Evolutionary conservation across 2,113 vertebrate genomes (phyloP), one percentile per base, ranked within the genome.

Genomic region (Propithecus coquereli): DNA sequence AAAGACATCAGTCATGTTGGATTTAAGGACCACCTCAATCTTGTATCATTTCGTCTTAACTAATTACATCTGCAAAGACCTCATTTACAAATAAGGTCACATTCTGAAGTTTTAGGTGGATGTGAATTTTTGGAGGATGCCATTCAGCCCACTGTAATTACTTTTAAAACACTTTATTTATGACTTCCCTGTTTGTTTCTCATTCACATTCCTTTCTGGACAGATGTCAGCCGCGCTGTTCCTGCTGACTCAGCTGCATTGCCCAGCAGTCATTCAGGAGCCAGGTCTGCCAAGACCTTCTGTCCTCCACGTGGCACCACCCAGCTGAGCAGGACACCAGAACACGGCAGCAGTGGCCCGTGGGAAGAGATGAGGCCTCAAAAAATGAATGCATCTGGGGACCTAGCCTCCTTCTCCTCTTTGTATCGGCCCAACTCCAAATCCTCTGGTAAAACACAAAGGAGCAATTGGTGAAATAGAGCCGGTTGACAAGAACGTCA

Each of bases 391-490:
- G 80, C 95, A 2, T 95, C 76, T 0, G 98, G 98, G 34, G 94
- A 98, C 23, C 88, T 99, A 65, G 98, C 98, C 2, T 98, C 98
- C 0, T 98, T 97, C 82, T 99, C 99, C 0, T 98, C 97, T 0
- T 98, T 98, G 22, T 98, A 98, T 95, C 97, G 97, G 71, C 98
- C 99, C 1, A 97, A 96, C 37, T 98, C 98, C 79, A 99, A 98
- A 84, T 97, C 98, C 61, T 98, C 99, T 97, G 99, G 99, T 99
- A 98, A 32, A 30, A 34, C 74, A 2, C 47, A 27, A 57, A 87
- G 12, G 68, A 20, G 52, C 14, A 43, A 6, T 34, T 93, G 27
- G 73, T 52, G n/a, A 87, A 82, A 61, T 25, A 61, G 40, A 74
- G 40, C 34, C 59, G 32, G 74, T 4, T 66, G 57, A 61, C 25